Base-by-base conservation (phyloP, 2,797 vertebrate species). In the Fistularia tabacaria region DNA sequence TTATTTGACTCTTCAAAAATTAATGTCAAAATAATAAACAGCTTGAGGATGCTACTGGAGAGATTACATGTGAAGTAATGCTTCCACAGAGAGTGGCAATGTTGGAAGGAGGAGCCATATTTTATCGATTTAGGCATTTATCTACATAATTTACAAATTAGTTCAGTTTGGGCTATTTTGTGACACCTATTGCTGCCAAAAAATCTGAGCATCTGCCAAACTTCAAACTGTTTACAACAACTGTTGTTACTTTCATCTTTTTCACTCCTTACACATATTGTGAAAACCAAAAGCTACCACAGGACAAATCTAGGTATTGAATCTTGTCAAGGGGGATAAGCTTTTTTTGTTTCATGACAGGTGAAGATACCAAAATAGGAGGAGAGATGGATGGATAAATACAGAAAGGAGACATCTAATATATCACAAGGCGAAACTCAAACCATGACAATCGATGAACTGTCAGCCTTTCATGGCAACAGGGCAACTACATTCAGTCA, bases 41-140 rank as follows among this genome's bases (percentile, higher is more conserved):
- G 51, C 59, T 73, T 14, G 15, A 65, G 52, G 52, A 66, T 10
- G 6, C 51, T 68, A 59, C 73, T 67, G 57, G 59, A 46, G 56
- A 72, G 54, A 62, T 64, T 44, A 74, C 64, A 56, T 46, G 64
- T 47, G 48, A 56, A 81, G 64, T 6, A 65, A 73, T 63, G 56
- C 10, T 7, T 10, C 48, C 53, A 49, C 55, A 50, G 64, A 67
- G 75, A 54, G 60, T 44, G 9, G 14, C 55, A 62, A 56, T 12
- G 36, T 25, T 25, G 44, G 61, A 64, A 52, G 70, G 71, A 68
- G 73, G 74, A 69, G 77, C 38, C 49, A 49, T 39, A 6, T 71
- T 71, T 57, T 79, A 85, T 78, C 64, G 77, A 86, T 81, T 75
- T 62, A 64, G 53, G 51, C 73, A 72, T 80, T 79, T 73, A 76